These are phyloP conservation scores for Camponotus pennsylvanicus DNA, from an alignment of 1,140 invertebrate species.

Conservation along the genomic window DNA sequence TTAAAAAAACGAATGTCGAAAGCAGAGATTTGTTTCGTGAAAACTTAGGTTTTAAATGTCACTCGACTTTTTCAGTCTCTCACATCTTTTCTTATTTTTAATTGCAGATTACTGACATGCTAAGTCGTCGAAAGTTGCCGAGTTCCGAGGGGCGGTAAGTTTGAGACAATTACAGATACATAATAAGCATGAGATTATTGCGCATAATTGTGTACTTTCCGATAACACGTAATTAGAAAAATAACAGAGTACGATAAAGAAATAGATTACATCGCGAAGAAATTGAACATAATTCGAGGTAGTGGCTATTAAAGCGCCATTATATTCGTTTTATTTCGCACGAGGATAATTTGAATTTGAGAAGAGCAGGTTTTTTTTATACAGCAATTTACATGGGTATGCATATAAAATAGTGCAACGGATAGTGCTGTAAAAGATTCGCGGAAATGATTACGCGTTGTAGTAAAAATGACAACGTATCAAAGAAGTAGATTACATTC, in stretches of 20 bases:
- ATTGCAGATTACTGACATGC: constrained; percentile 77
- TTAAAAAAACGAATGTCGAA: background rate
- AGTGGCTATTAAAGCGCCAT: constrained; percentile 17
- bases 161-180: background rate
- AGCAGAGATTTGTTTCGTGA: background rate
- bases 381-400: constrained; percentile 37
- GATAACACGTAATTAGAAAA: constrained; percentile 2
- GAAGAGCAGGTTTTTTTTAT: constrained; percentile 20
- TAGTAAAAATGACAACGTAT: constrained; percentile 55
- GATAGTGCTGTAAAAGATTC: constrained; percentile 62
- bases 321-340: constrained; percentile 25
- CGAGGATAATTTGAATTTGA: constrained; percentile 42
- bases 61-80: constrained; percentile 30
- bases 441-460: constrained; percentile 27
- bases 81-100: constrained; percentile 67
- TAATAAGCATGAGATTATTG: constrained; percentile 28
- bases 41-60: background rate
- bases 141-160: constrained; percentile 31
- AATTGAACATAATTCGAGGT: constrained; percentile 29
- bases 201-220: constrained; percentile 28
- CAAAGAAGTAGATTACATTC: constrained; percentile 61
- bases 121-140: constrained; percentile 18
- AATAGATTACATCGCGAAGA: background rate
- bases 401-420: constrained; percentile 45
- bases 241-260: background rate